Conservation (phyloP, 1,140 invertebrate species). For the Gonioctena quinquepunctata region DNA sequence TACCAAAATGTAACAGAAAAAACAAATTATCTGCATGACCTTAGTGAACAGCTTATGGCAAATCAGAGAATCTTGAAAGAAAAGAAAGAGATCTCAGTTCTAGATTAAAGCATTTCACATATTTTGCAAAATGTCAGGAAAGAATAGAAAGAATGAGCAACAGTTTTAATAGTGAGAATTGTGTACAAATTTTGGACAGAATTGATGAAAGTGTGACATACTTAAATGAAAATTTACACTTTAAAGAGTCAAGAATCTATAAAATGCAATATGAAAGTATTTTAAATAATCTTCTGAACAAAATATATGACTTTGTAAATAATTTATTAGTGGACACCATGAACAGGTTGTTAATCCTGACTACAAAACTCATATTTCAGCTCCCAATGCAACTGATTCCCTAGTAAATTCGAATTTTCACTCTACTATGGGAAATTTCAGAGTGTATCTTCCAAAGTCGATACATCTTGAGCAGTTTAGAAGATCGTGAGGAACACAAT, state of each 20-base stretch:
- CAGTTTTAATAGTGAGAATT: constrained; percentile 75
- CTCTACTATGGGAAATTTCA: constrained; percentile 94
- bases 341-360: constrained; percentile 62
- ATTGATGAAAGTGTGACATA: constrained; percentile 89
- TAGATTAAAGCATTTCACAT: constrained; percentile 83
- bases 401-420: constrained; percentile 79
- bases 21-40: constrained; percentile 86
- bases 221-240: constrained; percentile 71
- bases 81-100: constrained; percentile 78
- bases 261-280: constrained; percentile 79
- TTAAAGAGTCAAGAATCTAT: constrained; percentile 80
- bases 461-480: constrained; percentile 81
- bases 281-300: constrained; percentile 72
- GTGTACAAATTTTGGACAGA: constrained; percentile 78
- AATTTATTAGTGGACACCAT: constrained; percentile 65
- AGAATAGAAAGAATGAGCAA: constrained; percentile 71
- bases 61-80: constrained; percentile 84
- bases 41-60: constrained; percentile 85
- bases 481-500: constrained; percentile 71
- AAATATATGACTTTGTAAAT: constrained; percentile 48
- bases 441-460: constrained; percentile 81
- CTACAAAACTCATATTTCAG: constrained; percentile 54
- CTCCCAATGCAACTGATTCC: constrained; percentile 27
- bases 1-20: constrained; percentile 86
- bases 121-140: constrained; percentile 80